These are phyloP conservation scores for Podarcis siculus DNA, from an alignment of 2,797 vertebrate genomes.

Conservation along the genomic window DNA sequence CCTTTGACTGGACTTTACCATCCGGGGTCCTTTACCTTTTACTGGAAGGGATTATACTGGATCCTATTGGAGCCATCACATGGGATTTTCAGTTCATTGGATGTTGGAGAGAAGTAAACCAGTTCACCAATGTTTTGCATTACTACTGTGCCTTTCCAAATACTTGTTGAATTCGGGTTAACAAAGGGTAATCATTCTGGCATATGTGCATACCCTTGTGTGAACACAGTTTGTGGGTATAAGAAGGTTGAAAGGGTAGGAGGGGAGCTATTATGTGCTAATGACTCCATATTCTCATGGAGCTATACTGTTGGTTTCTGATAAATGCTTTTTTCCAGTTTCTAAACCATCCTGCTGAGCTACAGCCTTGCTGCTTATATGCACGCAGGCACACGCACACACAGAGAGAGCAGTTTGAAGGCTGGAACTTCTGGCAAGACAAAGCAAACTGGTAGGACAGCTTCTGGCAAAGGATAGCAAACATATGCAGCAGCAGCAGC, in stretches of 20 bases:
- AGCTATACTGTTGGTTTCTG: neutral
- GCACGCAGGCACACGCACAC: neutral
- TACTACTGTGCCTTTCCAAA: neutral
- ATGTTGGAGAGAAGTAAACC: neutral
- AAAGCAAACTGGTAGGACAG: slow-evolving; percentile 34
- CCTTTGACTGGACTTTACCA: no score
- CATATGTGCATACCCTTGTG: neutral
- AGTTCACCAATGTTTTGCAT: neutral
- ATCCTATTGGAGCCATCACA: neutral
- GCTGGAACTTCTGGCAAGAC: slow-evolving; percentile 15
- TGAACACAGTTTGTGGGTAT: neutral
- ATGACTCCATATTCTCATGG: neutral
- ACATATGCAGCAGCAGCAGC: slow-evolving; percentile 10
- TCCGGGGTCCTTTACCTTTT: no score
- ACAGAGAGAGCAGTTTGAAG: neutral
- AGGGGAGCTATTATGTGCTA: neutral
- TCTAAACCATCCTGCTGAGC: neutral
- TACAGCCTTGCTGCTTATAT: neutral
- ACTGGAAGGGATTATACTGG: neutral
- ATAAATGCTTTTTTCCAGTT: neutral
- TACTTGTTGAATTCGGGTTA: neutral
- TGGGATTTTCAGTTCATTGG: neutral
- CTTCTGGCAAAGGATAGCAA: slow-evolving; percentile 29
- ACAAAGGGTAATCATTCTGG: neutral
- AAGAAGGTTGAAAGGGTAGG: neutral